Evolutionary conservation across 2,797 vertebrate genomes (phyloP).

Genomic region (Lemur catta): DNA sequence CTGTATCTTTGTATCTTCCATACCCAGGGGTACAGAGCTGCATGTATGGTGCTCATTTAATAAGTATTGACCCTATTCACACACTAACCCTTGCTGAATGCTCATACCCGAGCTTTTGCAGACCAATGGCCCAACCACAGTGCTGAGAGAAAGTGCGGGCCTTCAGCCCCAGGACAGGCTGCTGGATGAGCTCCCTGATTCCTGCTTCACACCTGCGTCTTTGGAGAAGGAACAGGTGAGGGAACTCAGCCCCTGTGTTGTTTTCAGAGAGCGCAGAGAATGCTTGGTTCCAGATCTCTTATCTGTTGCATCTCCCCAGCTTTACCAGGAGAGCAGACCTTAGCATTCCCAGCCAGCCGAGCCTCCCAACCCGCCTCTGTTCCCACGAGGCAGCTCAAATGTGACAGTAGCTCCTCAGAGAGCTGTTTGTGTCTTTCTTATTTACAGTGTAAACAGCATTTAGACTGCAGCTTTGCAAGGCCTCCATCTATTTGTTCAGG

Average conservation of each 20-base stretch:
- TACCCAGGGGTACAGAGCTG: background rate
- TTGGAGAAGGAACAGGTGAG: background rate
- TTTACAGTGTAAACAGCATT: conserved; percentile 82
- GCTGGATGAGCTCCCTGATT: background rate
- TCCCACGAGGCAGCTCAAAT: conserved; percentile 68
- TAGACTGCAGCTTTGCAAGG: conserved; percentile 80
- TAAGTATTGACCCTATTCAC: background rate
- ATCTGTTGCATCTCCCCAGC: conserved; percentile 35
- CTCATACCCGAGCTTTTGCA: background rate
- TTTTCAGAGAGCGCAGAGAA: background rate
- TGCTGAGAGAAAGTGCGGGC: background rate
- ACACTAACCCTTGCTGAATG: background rate
- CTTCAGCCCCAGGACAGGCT: background rate
- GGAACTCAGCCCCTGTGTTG: background rate
- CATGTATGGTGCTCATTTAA: background rate
- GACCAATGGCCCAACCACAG: too few species aligned
- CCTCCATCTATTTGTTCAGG: conserved; percentile 65
- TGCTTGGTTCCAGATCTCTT: conserved; percentile 51
- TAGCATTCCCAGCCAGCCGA: background rate
- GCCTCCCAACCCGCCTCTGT: background rate
- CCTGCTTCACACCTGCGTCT: background rate
- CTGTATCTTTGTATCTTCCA: background rate
- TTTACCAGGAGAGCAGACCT: conserved; percentile 25
- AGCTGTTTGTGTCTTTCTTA: conserved; percentile 79
- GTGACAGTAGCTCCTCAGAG: conserved; percentile 53